Conservation (phyloP, 2,888 invertebrate species). For the Scotopteryx bipunctaria region DNA sequence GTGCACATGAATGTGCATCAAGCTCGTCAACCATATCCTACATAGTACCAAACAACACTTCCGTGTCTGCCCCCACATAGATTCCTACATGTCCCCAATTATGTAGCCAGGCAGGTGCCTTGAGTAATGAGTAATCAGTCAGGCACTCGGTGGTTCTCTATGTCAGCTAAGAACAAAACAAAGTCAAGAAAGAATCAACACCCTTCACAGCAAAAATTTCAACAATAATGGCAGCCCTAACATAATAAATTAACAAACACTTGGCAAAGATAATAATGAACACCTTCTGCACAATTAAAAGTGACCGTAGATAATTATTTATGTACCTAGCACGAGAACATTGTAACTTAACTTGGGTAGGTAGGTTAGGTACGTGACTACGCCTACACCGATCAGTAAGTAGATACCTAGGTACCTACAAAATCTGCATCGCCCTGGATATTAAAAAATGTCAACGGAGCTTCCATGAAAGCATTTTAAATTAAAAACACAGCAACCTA, state of each 20-base stretch:
- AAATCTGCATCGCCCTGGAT: not conserved
- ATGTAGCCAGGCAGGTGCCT: too few relatives aligned
- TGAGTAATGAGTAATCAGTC: too few relatives aligned
- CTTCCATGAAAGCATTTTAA: not conserved
- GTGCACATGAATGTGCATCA: too few relatives aligned
- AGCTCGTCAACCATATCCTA: too few relatives aligned
- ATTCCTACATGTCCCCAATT: too few relatives aligned
- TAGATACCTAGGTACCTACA: not conserved
- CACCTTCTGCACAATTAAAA: slow-evolving; percentile 25
- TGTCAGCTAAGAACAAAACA: too few relatives aligned
- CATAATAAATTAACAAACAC: not conserved
- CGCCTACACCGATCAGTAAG: not conserved
- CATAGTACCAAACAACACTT: not conserved
- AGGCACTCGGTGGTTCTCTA: too few relatives aligned
- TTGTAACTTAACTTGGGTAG: too few relatives aligned
- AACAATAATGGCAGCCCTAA: slow-evolving; percentile 4
- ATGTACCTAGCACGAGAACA: not conserved
- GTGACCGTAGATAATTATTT: slow-evolving; percentile 16
- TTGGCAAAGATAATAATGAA: slow-evolving; percentile 18
- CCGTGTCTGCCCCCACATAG: too few relatives aligned
- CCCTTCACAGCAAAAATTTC: not conserved
- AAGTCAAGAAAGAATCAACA: too few relatives aligned
- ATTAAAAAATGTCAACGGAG: not conserved
- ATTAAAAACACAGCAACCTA: slow-evolving; percentile 2
- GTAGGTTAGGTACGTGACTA: not conserved